phyloP scores from a whole-genome alignment of 30 jellyfish, hydroid and myxozoan species.

The Aurelia aurita complex sp. Pacific region DNA sequence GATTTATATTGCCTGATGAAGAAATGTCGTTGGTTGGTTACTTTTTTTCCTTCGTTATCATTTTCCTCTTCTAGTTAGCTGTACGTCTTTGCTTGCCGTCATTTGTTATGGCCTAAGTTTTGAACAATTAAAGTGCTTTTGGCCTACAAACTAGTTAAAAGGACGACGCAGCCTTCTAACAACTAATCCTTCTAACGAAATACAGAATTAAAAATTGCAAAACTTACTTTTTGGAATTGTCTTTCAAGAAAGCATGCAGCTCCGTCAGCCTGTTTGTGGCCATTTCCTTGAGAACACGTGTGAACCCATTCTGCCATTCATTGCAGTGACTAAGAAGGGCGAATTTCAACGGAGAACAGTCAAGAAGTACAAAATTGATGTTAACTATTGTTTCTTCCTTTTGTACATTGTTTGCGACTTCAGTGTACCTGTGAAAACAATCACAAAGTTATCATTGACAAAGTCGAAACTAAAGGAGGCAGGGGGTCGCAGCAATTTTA shows the following conservation, averaged over 20 bases:
- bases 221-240: conserved; percentile 65
- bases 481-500: no score
- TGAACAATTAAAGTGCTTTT: no score
- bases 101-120: no score
- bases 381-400: conserved; percentile 89
- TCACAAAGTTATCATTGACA: neutral
- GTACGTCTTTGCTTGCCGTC: no score
- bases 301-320: conserved; percentile 97
- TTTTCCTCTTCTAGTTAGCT: no score
- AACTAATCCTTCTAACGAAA: no score
- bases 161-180: no score
- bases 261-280: conserved; percentile 83
- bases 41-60: no score
- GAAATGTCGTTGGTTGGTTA: no score
- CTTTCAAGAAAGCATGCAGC: conserved; percentile 73
- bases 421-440: conserved; percentile 77
- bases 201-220: no score
- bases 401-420: conserved; percentile 96
- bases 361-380: conserved; percentile 83
- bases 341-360: conserved; percentile 92
- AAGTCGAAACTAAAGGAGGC: neutral
- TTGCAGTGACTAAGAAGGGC: conserved; percentile 93
- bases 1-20: no score
- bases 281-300: conserved; percentile 91
- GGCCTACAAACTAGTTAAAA: no score